Evolutionary conservation across 2,888 invertebrate genomes (phyloP), one percentile per base, ranked within the genome.

Genomic region (Pammene aurita): DNA sequence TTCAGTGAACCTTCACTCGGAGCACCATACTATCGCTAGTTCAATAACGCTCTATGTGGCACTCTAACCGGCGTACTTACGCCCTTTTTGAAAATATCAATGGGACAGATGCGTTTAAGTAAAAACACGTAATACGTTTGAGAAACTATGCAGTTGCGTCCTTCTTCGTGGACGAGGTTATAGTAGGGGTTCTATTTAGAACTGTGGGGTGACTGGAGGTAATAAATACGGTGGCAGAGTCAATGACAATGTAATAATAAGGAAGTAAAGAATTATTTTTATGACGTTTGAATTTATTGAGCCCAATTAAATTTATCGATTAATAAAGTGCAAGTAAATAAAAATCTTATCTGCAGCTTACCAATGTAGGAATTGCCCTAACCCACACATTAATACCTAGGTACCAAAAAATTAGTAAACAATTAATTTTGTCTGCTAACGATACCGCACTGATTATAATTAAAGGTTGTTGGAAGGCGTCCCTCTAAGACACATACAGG

Each of bases 181-280:
- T 50, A 35, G 57, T 35, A 62, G 68, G 68, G 68, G 68, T 42
- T 68, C 50, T 52, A 68, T 64, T 68, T 68, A 64, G 68, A 63
- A 58, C 50, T 44, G 63, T 58, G 58, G 68, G 68, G 68, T 62
- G 63, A 52, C 52, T 64, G 57, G 57, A 68, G 52, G 63, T 58
- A 68, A 68, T 68, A 68, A 68, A 68, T 68, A 63, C 62, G 34
- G 42, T 52, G 52, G 42, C 41, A 61, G 62, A 62, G 50, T 52
- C 62, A 62, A 52, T 62, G 62, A 41, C 68, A 52, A 68, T 68
- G 50, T 63, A 64, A 68, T 67, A 67, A 63, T 44, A 68, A 64
- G 56, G 57, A 68, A 68, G 57, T 57, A 18, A 18, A 26, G 57
- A 18, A 64, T 58, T 57, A 50, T 58, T 68, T 52, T 50, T 63